These are phyloP conservation scores for Acanthurus lineatus DNA, from an alignment of 2,797 vertebrate genomes.

Conservation along the genomic window DNA sequence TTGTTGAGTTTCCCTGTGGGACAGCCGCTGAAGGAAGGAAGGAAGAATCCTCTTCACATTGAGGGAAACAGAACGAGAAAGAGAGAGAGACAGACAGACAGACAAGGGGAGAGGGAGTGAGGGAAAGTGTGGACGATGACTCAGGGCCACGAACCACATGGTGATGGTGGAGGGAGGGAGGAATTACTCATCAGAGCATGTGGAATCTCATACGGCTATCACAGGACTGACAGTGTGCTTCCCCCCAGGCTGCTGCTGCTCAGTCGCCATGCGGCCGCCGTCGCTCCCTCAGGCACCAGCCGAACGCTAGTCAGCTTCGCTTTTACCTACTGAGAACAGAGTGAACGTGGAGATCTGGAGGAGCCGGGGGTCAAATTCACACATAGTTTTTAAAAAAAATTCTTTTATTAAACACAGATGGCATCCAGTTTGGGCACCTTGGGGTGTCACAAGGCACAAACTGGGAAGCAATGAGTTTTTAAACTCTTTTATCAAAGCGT, in stretches of 20 bases:
- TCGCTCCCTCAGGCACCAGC: slow-evolving; percentile 52
- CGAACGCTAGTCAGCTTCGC: slow-evolving; percentile 21
- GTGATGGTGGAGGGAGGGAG: slow-evolving; percentile 88
- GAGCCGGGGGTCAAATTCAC: slow-evolving; percentile 42
- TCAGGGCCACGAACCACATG: slow-evolving; percentile 88
- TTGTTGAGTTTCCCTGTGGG: slow-evolving; percentile 71
- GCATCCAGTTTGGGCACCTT: slow-evolving; percentile 8
- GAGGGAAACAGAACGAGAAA: slow-evolving; percentile 19
- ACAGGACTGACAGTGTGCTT: slow-evolving; percentile 89
- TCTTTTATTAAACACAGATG: slow-evolving; percentile 24
- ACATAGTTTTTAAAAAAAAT: background rate
- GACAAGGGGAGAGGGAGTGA: slow-evolving; percentile 70
- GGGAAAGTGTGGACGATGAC: slow-evolving; percentile 87
- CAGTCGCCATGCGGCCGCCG: slow-evolving; percentile 47
- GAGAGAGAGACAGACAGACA: slow-evolving; percentile 54
- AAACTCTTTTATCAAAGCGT: slow-evolving; percentile 16
- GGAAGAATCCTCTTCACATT: slow-evolving; percentile 65
- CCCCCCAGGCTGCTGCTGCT: slow-evolving; percentile 67
- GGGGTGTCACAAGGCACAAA: slow-evolving; percentile 29
- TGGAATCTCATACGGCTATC: slow-evolving; percentile 94
- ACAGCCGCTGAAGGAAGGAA: slow-evolving; percentile 64
- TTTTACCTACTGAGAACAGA: slow-evolving; percentile 23
- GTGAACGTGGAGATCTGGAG: slow-evolving; percentile 15
- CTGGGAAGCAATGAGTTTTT: slow-evolving; percentile 38
- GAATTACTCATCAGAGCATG: slow-evolving; percentile 93